Base-by-base conservation (phyloP, 2,888 invertebrate genomes). In the Phaonia tiefii region DNA sequence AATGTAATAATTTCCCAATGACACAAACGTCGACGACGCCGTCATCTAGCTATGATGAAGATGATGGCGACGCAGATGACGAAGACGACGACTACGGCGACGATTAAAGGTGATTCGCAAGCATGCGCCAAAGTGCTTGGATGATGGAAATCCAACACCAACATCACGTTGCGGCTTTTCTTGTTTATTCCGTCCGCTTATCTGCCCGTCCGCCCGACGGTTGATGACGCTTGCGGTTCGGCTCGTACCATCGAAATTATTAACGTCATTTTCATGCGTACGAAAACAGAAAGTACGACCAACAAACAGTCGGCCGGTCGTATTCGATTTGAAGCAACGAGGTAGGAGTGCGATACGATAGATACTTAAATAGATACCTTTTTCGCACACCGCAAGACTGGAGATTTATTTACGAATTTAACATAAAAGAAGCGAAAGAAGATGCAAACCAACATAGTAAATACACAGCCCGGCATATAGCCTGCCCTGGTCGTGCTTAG, bases 241-340 rank as follows among this genome's bases (percentile, higher is more conserved):
- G 2, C 44, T 2, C 8, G n/a, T 42, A 15, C 0, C n/a, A n/a
- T 72, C 2, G 26, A 56, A 72, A 58, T 66, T 66, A 65, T 25
- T 26, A 39, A 20, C 37, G 60, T 17, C 75, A 56, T 58, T 72
- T 71, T 56, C 44, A 65, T 80, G 75, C 80, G 75, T 76, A 51
- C 17, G 22, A 37, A 42, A 63, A 22, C 60, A 20, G 42, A 56
- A 26, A 70, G 69, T 8, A 13, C 15, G 46, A 44, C 20, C 25
- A 31, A 54, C n/a, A 37, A 65, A 25, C 46, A 49, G 37, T 58
- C 39, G 17, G n/a, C n/a, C n/a, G n/a, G n/a, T n/a, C n/a, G n/a
- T n/a, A n/a, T n/a, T n/a, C n/a, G n/a, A 73, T 73, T 69, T 58
- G 42, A n/a, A 69, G 11, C 7, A 22, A 10, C 22, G 31, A 31